Conservation (phyloP, 2,797 vertebrate species). For the Acrossocheilus fasciatus region DNA sequence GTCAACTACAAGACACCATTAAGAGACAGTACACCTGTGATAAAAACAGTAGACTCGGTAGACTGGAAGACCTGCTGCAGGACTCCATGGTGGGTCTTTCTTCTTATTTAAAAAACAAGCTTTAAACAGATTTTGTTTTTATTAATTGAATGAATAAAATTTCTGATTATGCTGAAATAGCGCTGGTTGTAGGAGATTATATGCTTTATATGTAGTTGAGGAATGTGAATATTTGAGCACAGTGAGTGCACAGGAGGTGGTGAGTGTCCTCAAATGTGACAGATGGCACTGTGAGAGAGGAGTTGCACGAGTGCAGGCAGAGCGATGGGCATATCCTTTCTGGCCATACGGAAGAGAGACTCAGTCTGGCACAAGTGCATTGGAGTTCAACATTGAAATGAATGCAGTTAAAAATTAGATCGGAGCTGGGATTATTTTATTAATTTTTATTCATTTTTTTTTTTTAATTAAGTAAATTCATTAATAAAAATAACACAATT, state of each 20-base stretch:
- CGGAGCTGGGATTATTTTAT: neutral
- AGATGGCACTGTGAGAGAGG: conserved; percentile 56
- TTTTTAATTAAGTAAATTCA: neutral
- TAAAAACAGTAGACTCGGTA: conserved; percentile 88
- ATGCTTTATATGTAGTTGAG: neutral
- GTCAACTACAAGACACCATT: conserved; percentile 94
- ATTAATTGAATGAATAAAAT: neutral
- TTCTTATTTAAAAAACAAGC: neutral
- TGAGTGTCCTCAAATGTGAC: conserved; percentile 15
- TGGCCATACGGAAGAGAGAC: conserved; percentile 34
- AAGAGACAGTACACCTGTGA: conserved; percentile 96
- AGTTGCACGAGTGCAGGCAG: conserved; percentile 16
- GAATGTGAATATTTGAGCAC: conserved; percentile 13
- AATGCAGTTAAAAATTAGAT: neutral
- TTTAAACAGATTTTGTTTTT: neutral
- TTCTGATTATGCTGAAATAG: neutral
- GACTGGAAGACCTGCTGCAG: conserved; percentile 95
- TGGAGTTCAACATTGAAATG: neutral
- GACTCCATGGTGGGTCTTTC: conserved; percentile 92
- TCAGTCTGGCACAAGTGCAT: conserved; percentile 14
- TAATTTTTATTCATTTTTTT: too few relatives aligned
- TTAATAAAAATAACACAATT: neutral
- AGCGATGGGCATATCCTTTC: conserved; percentile 46
- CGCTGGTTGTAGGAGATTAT: neutral
- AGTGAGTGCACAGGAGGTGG: neutral